Evolutionary conservation across 1,140 invertebrate species (phyloP).

Genomic region (Pollicipes pollicipes): DNA sequence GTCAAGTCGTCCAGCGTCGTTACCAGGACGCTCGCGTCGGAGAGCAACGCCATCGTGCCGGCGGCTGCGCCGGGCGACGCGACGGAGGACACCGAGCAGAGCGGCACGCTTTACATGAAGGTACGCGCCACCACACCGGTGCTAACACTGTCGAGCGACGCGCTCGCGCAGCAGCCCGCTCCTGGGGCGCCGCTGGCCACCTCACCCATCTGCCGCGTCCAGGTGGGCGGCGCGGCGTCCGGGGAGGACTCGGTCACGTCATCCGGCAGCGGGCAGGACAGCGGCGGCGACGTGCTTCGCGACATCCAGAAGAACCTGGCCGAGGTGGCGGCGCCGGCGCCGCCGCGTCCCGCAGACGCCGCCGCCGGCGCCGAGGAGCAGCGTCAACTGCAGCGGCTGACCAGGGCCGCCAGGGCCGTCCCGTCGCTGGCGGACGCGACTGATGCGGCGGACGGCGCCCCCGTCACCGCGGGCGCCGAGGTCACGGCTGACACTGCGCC

Average conservation of each 20-base stretch:
- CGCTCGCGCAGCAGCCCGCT: neutral
- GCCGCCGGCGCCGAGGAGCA: too few relatives aligned
- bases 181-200: too few relatives aligned
- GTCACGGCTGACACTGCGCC: too few relatives aligned
- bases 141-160: neutral
- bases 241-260: neutral
- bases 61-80: too few relatives aligned
- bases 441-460: too few relatives aligned
- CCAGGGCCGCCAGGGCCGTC: too few relatives aligned
- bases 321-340: neutral
- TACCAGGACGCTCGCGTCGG: neutral
- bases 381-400: too few relatives aligned
- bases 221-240: neutral
- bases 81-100: neutral
- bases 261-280: neutral
- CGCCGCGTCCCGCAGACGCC: too few relatives aligned
- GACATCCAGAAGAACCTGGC: neutral
- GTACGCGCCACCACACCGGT: neutral
- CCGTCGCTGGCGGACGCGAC: too few relatives aligned
- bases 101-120: neutral
- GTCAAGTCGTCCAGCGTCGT: neutral
- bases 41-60: neutral
- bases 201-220: neutral
- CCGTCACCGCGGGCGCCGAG: too few relatives aligned
- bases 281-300: neutral